Evolutionary conservation across 2,888 invertebrate genomes (phyloP), one percentile per base, ranked within the genome.

Genomic region (Melanostoma scalare): DNA sequence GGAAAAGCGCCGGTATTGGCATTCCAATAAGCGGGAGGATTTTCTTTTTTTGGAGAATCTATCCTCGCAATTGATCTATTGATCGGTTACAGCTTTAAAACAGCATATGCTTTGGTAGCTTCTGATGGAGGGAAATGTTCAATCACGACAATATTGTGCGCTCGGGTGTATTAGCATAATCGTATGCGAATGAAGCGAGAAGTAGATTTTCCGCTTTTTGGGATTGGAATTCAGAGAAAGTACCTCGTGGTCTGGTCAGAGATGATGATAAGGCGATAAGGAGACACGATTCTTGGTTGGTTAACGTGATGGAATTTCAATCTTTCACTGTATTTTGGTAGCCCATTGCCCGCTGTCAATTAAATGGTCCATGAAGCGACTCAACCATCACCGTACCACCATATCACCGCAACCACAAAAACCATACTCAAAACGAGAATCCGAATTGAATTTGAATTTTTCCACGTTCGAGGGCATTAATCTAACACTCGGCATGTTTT

Each of bases 111-210:
- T 74, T 40, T 38, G 20, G 20, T 20, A 48, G 35, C 63, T 63
- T 69, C 74, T 65, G 58, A 20, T 20, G 20, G 20, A 53, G 73
- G 78, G 63, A 81, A 85, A 86, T 85, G 78, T 63, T 82, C 78
- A 85, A 86, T 86, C 86, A 86, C 86, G 86, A 86, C 86, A 86
- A 81, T 63, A 63, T 85, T 78, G 86, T 82, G 77, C 81, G 81
- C 55, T 63, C 61, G 46, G 61, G 30, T 38, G 31, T 9, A 82
- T 82, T 82, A 77, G 38, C 82, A 82, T 82, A 82, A 77, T 73
- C 61, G 73, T 69, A 77, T 77, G 77, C 42, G 60, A 69, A 75
- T 53, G 36, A 63, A 44, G 68, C 38, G 78, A 38, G 67, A 44
- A 61, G 81, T 53, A 72, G 81, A 81, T 76, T 76, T 76, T 81